Conservation (phyloP, 2,113 vertebrate species). For the Ammodytes marinus region DNA sequence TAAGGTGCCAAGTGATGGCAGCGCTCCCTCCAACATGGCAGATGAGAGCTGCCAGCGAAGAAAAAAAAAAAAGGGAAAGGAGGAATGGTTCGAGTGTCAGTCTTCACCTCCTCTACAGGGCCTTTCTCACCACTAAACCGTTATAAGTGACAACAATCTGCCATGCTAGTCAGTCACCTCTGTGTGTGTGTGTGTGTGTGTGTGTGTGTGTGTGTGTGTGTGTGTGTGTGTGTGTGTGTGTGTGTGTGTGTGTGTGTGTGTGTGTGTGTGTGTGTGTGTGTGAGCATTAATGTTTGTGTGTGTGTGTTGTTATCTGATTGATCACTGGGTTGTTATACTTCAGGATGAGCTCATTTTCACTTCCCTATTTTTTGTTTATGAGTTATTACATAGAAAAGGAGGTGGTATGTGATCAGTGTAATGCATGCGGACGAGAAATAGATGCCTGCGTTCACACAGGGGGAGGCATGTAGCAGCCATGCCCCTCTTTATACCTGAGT, state of each 20-base stretch:
- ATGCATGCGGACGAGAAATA: slow-evolving; percentile 36
- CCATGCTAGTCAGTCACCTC: slow-evolving; percentile 30
- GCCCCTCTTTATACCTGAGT: slow-evolving; percentile 13
- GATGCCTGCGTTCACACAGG: not conserved
- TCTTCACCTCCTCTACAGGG: slow-evolving; percentile 66
- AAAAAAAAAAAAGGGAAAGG: slow-evolving; percentile 20
- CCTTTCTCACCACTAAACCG: slow-evolving; percentile 70
- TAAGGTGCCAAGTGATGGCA: slow-evolving; percentile 81
- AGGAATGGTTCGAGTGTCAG: slow-evolving; percentile 61
- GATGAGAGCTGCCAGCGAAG: slow-evolving; percentile 57
- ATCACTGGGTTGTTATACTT: slow-evolving; percentile 56
- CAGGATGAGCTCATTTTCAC: slow-evolving; percentile 51
- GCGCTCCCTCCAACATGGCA: slow-evolving; percentile 71
- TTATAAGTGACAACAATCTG: slow-evolving; percentile 76
- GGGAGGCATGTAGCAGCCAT: slow-evolving; percentile 2
- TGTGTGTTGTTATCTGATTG: slow-evolving; percentile 51
- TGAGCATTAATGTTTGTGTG: slow-evolving; percentile 11
- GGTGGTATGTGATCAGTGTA: slow-evolving; percentile 18
- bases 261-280: slow-evolving; percentile 35
- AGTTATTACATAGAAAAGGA: slow-evolving; percentile 14
- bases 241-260: slow-evolving; percentile 35
- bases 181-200: slow-evolving; percentile 22
- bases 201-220: slow-evolving; percentile 30
- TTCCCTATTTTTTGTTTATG: slow-evolving; percentile 14
- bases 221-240: slow-evolving; percentile 24